These are phyloP conservation scores for Lytechinus variegatus DNA, from an alignment of 35 echinoderm and acorn worm genomes.

Conservation along the genomic window DNA sequence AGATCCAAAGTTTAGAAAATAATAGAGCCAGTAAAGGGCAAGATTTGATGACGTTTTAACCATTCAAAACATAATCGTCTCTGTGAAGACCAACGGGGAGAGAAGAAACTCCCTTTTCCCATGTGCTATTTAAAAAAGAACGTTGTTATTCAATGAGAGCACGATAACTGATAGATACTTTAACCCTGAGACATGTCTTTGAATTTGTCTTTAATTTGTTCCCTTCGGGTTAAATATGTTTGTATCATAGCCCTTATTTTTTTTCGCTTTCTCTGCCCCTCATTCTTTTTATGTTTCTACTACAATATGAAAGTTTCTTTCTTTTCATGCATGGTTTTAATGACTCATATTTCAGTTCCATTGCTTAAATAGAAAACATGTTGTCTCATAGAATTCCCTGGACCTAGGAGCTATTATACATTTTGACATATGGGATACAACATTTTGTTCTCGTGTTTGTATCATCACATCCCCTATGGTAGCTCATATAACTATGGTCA, in stretches of 20 bases:
- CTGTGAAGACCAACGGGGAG: not conserved
- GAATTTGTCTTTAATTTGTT: slow-evolving; percentile 16
- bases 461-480: not conserved
- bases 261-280: not conserved
- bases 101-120: not conserved
- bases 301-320: not conserved
- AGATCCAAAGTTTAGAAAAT: not conserved
- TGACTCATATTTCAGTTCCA: not conserved
- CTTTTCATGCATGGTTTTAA: not conserved
- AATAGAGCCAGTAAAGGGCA: not conserved
- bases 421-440: not conserved
- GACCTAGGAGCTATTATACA: not conserved
- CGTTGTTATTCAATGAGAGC: not conserved
- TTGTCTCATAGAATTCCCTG: not conserved
- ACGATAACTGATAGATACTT: not conserved
- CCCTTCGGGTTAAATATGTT: not conserved
- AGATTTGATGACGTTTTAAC: slow-evolving; percentile 13
- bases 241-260: not conserved
- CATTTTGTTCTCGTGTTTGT: not conserved
- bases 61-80: slow-evolving; percentile 5
- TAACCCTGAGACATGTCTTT: slow-evolving; percentile 2
- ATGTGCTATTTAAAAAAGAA: not conserved
- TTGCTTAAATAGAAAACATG: not conserved
- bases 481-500: not conserved
- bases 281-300: not conserved